phyloP scores from a whole-genome alignment of 2,888 invertebrate genomes.

The Aphodius granarius region DNA sequence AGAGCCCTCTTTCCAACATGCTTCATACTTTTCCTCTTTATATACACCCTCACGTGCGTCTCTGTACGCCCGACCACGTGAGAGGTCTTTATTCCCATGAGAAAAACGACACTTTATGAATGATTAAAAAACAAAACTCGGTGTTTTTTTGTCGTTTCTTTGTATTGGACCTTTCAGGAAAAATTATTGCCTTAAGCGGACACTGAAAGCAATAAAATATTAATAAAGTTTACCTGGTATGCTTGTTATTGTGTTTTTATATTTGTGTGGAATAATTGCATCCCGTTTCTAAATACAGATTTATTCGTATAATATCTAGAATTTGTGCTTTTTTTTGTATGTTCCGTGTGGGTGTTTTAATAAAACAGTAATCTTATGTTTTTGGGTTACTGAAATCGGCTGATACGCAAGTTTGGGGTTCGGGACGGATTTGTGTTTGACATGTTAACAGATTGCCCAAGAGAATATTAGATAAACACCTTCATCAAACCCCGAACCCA shows the following conservation, averaged over 20 bases:
- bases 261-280: background rate
- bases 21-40: conserved; percentile 29
- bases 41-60: conserved; percentile 28
- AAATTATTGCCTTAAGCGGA: background rate
- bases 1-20: conserved; percentile 30
- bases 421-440: background rate
- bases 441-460: background rate
- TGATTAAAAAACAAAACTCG: background rate
- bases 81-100: conserved; percentile 8
- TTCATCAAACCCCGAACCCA: background rate
- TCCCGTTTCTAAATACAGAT: too few species aligned
- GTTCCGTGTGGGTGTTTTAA: too few species aligned
- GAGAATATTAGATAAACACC: background rate
- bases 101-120: background rate
- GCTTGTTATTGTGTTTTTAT: background rate
- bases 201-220: background rate
- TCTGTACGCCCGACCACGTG: conserved; percentile 2
- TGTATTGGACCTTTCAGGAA: background rate
- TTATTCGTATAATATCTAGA: too few species aligned
- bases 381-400: too few species aligned
- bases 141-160: background rate
- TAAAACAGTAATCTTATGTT: too few species aligned
- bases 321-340: too few species aligned
- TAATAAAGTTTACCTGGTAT: background rate
- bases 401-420: background rate